A percentile compares a stretch with the other conserved stretches of the same genome.
These are phyloP conservation scores for Candidula unifasciata DNA, from an alignment of 2,888 invertebrate species.

Conservation along the genomic window DNA sequence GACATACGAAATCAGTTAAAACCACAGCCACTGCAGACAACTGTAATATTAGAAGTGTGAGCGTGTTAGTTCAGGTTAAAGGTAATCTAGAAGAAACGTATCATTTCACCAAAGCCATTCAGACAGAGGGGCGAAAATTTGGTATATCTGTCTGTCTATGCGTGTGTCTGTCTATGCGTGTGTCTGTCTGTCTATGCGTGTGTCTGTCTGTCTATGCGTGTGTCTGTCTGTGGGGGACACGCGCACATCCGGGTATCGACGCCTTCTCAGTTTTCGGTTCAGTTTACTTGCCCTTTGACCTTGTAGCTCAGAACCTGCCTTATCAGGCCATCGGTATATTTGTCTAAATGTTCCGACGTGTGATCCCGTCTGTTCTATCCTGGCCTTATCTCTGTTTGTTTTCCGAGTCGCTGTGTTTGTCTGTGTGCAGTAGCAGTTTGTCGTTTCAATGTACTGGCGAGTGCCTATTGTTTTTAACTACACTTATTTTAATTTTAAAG, in stretches of 20 bases:
- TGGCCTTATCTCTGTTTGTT: background rate
- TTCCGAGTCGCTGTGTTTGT: background rate
- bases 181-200: background rate
- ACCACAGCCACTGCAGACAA: no score
- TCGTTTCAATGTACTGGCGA: background rate
- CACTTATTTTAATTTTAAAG: no score
- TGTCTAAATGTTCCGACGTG: background rate
- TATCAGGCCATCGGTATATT: conserved; percentile 4
- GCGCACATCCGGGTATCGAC: background rate
- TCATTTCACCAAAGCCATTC: background rate
- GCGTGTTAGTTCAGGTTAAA: no score
- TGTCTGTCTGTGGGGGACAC: background rate
- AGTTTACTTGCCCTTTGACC: background rate
- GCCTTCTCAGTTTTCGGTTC: conserved; percentile 14
- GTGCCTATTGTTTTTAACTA: no score
- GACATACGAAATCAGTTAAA: no score
- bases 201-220: background rate
- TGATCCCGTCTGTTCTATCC: background rate
- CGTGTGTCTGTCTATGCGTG: background rate
- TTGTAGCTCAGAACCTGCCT: background rate
- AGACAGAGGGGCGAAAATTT: background rate
- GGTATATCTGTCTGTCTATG: background rate
- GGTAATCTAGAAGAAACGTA: background rate
- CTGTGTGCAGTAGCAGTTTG: background rate
- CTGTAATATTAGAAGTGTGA: no score